These are phyloP conservation scores for Ammospiza caudacuta DNA, from an alignment of 2,113 vertebrate genomes.

Conservation along the genomic window DNA sequence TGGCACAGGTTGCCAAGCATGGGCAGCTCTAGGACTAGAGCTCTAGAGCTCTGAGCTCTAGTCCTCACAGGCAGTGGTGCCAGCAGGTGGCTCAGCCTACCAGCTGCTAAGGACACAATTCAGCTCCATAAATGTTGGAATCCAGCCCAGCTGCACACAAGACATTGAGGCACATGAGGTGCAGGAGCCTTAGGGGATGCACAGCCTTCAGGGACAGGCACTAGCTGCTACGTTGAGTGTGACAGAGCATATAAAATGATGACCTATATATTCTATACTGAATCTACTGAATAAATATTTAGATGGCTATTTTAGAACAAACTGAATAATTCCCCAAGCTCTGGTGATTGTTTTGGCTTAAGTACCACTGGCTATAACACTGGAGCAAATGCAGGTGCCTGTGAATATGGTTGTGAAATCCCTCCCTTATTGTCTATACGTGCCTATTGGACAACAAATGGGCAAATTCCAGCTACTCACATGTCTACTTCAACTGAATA, in stretches of 20 bases:
- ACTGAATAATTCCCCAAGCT: not conserved
- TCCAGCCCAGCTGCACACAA: not conserved
- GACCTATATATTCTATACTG: not conserved
- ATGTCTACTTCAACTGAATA: not conserved
- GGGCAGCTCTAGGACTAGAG: not conserved
- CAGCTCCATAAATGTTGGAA: not conserved
- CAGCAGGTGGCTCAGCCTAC: not conserved
- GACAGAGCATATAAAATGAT: not conserved
- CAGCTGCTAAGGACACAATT: not conserved
- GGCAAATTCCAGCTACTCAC: not conserved
- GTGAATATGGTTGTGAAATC: not conserved
- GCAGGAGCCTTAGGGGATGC: not conserved
- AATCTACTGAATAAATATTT: not conserved
- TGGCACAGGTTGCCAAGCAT: not conserved
- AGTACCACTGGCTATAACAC: not conserved
- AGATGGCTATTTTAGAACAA: not conserved
- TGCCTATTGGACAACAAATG: not conserved
- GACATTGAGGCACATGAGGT: no score
- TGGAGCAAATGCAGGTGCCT: not conserved
- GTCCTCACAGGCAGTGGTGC: not conserved
- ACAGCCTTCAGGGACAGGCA: not conserved
- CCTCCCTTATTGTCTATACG: not conserved
- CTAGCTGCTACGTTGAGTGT: accelerated
- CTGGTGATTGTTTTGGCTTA: not conserved
- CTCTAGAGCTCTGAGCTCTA: not conserved